These are phyloP conservation scores for Chondrilla cf. caribensis DNA, from an alignment of 37 sponge, comb jelly and placozoan genomes.

Conservation along the genomic window DNA sequence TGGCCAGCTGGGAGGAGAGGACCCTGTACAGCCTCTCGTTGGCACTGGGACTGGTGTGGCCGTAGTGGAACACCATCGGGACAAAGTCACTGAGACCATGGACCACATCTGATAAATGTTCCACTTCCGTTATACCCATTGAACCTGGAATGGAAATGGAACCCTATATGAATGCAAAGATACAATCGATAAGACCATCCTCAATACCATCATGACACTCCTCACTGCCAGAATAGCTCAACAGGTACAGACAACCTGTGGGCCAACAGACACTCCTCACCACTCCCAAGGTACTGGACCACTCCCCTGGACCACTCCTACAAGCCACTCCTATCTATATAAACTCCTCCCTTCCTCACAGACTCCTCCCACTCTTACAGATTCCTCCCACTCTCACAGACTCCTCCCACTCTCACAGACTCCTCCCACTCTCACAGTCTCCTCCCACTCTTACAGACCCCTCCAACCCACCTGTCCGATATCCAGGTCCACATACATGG, in stretches of 20 bases:
- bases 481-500: conserved; percentile 83
- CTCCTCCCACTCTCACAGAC: too few relatives aligned
- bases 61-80: conserved; percentile 85
- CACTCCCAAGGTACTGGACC: too few relatives aligned
- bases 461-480: conserved; percentile 78
- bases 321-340: too few relatives aligned
- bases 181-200: too few relatives aligned
- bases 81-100: conserved; percentile 70
- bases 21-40: conserved; percentile 83
- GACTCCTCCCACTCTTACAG: too few relatives aligned
- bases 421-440: too few relatives aligned
- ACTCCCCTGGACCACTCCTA: too few relatives aligned
- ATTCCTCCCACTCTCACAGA: too few relatives aligned
- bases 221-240: not conserved
- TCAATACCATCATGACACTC: not conserved
- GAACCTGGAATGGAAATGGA: conserved; percentile 76
- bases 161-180: conserved; percentile 26
- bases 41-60: conserved; percentile 55
- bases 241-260: not conserved
- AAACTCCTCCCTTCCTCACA: not conserved
- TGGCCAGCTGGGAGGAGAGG: conserved; percentile 54
- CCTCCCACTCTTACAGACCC: not conserved
- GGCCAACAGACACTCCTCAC: not conserved
- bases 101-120: conserved; percentile 56
- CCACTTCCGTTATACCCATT: conserved; percentile 50